Percentiles rank a stretch among this genome's conserved stretches.
These are phyloP conservation scores for Goniozus legneri DNA, from an alignment of 1,140 invertebrate species.

Conservation along the genomic window DNA sequence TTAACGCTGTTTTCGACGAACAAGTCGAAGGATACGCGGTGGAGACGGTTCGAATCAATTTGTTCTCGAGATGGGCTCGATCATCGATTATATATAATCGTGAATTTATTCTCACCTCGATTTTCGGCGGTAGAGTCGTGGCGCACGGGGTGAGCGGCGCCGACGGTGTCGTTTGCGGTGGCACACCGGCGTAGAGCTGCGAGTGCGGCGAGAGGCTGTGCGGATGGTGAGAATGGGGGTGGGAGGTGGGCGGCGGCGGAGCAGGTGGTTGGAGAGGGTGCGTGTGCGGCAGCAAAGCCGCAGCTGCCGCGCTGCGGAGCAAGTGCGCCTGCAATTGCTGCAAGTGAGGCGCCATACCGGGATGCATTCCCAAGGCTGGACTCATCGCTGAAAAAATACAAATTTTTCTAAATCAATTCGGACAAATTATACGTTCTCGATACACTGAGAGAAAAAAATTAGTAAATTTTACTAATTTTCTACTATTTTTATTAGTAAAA, in stretches of 20 bases:
- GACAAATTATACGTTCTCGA: background rate
- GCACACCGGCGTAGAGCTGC: slow-evolving; percentile 45
- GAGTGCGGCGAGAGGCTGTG: slow-evolving; percentile 38
- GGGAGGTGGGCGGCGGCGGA: slow-evolving; percentile 50
- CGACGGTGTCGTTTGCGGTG: slow-evolving; percentile 45
- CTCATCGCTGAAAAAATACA: slow-evolving; percentile 53
- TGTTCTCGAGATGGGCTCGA: too few relatives aligned
- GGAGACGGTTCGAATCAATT: too few relatives aligned
- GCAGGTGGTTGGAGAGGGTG: slow-evolving; percentile 52
- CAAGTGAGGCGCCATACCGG: slow-evolving; percentile 64
- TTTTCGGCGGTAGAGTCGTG: slow-evolving; percentile 42
- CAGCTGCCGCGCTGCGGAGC: slow-evolving; percentile 60
- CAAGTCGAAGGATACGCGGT: too few relatives aligned
- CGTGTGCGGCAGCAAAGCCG: slow-evolving; percentile 56
- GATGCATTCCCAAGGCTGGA: slow-evolving; percentile 67
- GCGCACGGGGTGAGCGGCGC: slow-evolving; percentile 44
- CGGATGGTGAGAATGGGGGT: slow-evolving; percentile 42
- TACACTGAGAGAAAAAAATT: too few relatives aligned
- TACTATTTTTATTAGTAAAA: too few relatives aligned
- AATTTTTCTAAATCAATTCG: too few relatives aligned
- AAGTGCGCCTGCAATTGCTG: slow-evolving; percentile 77
- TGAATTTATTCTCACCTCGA: slow-evolving; percentile 50
- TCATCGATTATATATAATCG: too few relatives aligned
- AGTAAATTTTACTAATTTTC: too few relatives aligned
- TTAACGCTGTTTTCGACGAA: too few relatives aligned